A percentile compares a stretch with the other conserved stretches of the same genome.
phyloP scores from a whole-genome alignment of 2,888 invertebrate species.

The Habrosyne pyritoides region DNA sequence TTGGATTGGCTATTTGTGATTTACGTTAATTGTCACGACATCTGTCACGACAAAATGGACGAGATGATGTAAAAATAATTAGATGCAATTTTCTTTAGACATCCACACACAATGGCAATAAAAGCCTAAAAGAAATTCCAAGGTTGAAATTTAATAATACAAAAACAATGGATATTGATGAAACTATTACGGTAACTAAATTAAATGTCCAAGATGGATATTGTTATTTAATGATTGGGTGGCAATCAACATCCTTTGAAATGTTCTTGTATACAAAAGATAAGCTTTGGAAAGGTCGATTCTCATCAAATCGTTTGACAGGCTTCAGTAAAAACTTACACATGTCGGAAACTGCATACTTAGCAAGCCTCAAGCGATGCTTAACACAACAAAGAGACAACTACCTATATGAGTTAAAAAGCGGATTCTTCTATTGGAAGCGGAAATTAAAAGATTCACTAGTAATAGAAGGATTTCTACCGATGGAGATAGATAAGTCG shows the following conservation, averaged over 20 bases:
- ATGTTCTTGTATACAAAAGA: slow-evolving; percentile 53
- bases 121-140: not conserved
- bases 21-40: no score
- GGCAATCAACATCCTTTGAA: slow-evolving; percentile 62
- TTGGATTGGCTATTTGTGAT: no score
- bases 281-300: slow-evolving; percentile 60
- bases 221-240: slow-evolving; percentile 58
- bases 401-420: slow-evolving; percentile 61
- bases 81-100: not conserved
- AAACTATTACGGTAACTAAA: slow-evolving; percentile 60
- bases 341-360: slow-evolving; percentile 50
- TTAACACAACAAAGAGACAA: slow-evolving; percentile 50
- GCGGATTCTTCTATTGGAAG: slow-evolving; percentile 71
- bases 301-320: slow-evolving; percentile 56
- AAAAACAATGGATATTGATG: slow-evolving; percentile 53
- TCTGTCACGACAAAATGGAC: not conserved
- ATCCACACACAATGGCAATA: not conserved
- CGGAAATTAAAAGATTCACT: slow-evolving; percentile 42
- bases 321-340: slow-evolving; percentile 63
- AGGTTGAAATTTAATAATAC: not conserved
- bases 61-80: not conserved
- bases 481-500: slow-evolving; percentile 50
- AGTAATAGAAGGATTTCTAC: slow-evolving; percentile 65
- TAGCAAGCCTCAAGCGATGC: slow-evolving; percentile 45
- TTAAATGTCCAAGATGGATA: slow-evolving; percentile 42